phyloP scores from a whole-genome alignment of 30 jellyfish, hydroid and myxozoan species.

The Hydra vulgaris region DNA sequence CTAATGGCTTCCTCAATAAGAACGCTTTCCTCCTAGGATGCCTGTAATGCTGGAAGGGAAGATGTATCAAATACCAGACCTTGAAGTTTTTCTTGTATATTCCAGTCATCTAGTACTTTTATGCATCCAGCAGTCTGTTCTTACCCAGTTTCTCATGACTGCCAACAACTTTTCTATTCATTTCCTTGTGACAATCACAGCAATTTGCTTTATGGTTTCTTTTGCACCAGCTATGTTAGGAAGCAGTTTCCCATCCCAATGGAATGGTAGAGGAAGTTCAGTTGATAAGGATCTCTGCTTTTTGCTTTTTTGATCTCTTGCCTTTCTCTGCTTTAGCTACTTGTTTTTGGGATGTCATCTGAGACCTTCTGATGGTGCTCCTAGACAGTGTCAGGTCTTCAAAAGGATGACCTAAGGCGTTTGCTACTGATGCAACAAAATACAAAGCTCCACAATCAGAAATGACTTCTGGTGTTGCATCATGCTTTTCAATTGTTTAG shows the following conservation, averaged over 20 bases:
- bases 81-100: not conserved
- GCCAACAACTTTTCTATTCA: not conserved
- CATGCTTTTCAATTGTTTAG: not conserved
- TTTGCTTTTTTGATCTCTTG: too few relatives aligned
- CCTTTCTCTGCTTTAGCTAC: not conserved
- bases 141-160: not conserved
- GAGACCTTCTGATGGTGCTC: not conserved
- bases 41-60: not conserved
- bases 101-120: not conserved
- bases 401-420: not conserved
- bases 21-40: not conserved
- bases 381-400: not conserved
- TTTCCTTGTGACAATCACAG: not conserved
- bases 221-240: not conserved
- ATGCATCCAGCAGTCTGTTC: not conserved
- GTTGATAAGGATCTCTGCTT: not conserved
- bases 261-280: not conserved
- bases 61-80: not conserved
- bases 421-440: not conserved
- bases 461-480: not conserved
- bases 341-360: not conserved
- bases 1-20: not conserved
- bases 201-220: not conserved
- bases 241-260: not conserved
- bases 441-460: not conserved